Evolutionary conservation across 1,140 invertebrate species (phyloP).

Genomic region (Manduca sexta): DNA sequence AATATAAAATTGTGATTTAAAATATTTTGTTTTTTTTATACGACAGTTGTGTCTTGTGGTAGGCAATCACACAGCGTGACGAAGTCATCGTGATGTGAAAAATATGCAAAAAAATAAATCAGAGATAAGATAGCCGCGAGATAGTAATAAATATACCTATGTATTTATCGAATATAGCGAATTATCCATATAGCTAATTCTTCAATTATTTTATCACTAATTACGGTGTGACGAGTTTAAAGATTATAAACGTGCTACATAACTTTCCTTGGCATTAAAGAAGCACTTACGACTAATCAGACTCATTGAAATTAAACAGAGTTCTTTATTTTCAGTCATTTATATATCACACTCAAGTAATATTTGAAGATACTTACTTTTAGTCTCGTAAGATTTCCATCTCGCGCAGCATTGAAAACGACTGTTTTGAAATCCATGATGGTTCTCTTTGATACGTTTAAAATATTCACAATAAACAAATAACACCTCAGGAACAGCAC

Average conservation of each 20-base stretch:
- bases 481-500: slow-evolving; percentile 59
- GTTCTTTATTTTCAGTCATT: no score
- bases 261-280: no score
- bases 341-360: slow-evolving; percentile 1
- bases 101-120: no score
- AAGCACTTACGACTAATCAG: no score
- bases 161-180: background rate
- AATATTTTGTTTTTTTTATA: no score
- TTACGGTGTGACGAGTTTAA: no score
- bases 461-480: slow-evolving; percentile 43
- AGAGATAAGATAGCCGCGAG: background rate
- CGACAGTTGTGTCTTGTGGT: no score
- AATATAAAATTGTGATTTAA: background rate
- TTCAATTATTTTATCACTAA: background rate
- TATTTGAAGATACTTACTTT: slow-evolving; percentile 50
- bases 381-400: slow-evolving; percentile 64
- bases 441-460: slow-evolving; percentile 53
- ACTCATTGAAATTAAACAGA: no score
- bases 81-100: no score
- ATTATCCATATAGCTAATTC: background rate
- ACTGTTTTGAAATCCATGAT: slow-evolving; percentile 71
- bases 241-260: no score
- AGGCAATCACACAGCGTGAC: no score
- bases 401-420: slow-evolving; percentile 65
- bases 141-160: background rate